A percentile compares a stretch with the other conserved stretches of the same genome.
Evolutionary conservation across 1,140 invertebrate genomes (phyloP).

Genomic region (Caenorhabditis briggsae): DNA sequence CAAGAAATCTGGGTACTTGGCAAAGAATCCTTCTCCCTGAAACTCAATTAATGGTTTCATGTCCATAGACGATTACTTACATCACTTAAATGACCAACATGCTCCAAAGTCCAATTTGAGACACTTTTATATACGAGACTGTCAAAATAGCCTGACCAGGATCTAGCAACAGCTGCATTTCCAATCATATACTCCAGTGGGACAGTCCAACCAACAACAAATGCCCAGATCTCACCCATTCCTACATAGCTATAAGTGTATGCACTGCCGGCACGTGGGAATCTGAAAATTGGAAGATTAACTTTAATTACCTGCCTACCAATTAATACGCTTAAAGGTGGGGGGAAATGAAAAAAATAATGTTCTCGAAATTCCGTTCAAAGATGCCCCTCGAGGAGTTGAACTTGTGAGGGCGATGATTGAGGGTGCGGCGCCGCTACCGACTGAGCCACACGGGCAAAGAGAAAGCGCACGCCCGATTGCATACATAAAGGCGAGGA

Average conservation of each 20-base stretch:
- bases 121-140: slow-evolving; percentile 86
- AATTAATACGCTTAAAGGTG: too few relatives aligned
- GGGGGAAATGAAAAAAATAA: too few relatives aligned
- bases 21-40: slow-evolving; percentile 81
- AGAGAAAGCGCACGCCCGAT: too few relatives aligned
- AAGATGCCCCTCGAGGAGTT: too few relatives aligned
- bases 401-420: too few relatives aligned
- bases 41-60: slow-evolving; percentile 81
- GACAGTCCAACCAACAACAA: slow-evolving; percentile 89
- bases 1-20: slow-evolving; percentile 74
- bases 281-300: slow-evolving; percentile 79
- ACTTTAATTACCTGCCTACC: too few relatives aligned
- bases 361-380: too few relatives aligned
- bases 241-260: slow-evolving; percentile 84
- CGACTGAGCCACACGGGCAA: too few relatives aligned
- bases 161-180: slow-evolving; percentile 90
- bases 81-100: slow-evolving; percentile 82
- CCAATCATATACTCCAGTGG: slow-evolving; percentile 81
- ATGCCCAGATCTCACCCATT: slow-evolving; percentile 92
- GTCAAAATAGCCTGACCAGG: slow-evolving; percentile 92
- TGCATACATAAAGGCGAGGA: too few relatives aligned
- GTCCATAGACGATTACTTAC: too few relatives aligned
- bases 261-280: slow-evolving; percentile 91
- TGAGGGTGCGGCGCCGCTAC: too few relatives aligned
- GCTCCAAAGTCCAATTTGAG: slow-evolving; percentile 84